A percentile compares a stretch with the other conserved stretches of the same genome.
phyloP scores from a whole-genome alignment of 2,797 vertebrate genomes.

The Cygnus olor region DNA sequence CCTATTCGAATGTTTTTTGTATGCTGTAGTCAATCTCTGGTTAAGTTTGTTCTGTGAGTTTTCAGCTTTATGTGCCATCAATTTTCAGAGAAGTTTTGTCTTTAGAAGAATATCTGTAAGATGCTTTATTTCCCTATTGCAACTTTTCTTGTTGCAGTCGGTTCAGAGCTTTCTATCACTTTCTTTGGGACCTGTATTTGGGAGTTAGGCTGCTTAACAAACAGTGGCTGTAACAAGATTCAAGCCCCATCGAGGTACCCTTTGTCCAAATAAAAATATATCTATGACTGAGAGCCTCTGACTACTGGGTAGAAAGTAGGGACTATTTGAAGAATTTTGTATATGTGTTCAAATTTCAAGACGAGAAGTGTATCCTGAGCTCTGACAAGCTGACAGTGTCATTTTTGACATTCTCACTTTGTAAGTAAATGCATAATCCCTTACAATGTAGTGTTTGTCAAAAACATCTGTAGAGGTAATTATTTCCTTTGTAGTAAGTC shows the following conservation, averaged over 20 bases:
- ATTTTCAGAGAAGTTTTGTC: background rate
- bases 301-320: background rate
- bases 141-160: background rate
- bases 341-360: background rate
- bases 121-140: background rate
- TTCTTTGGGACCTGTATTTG: background rate
- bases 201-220: background rate
- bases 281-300: background rate
- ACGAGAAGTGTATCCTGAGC: background rate
- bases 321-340: background rate
- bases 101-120: background rate
- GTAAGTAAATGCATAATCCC: background rate
- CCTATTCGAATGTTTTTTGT: background rate
- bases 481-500: constrained; percentile 20
- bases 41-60: background rate
- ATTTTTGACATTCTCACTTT: constrained; percentile 9
- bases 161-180: background rate
- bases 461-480: constrained; percentile 17
- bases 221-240: background rate
- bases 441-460: constrained; percentile 5
- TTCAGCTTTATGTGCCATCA: background rate
- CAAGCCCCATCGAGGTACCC: background rate
- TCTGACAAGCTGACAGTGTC: background rate
- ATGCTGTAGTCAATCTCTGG: background rate
- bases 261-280: constrained; percentile 13